Evolutionary conservation across 2,888 invertebrate genomes (phyloP), one percentile per base, ranked within the genome.

Genomic region (Andrena minutula): DNA sequence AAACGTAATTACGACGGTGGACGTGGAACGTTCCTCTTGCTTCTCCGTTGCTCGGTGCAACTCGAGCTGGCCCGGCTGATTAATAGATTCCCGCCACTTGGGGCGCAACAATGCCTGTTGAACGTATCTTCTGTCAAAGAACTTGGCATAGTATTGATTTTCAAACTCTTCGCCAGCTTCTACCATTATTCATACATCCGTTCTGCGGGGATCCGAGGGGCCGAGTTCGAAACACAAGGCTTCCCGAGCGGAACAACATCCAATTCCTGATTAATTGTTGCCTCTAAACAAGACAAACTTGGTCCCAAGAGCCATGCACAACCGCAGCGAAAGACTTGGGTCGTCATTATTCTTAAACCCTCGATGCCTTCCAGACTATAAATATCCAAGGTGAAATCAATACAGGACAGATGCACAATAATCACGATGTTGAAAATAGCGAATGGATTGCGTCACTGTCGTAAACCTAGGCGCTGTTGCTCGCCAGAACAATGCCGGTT

Each of bases 111-210:
- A 68, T 78, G 64, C 69, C 35, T 68, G 41, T 71, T 77, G 41
- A 41, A 49, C 77, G 70, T 68, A 56, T 79, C 26, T 58, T 41
- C 56, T 49, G 70, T 63, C 73, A 72, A 68, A 75, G 75, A 74
- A 74, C 74, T 72, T 58, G 12, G 23, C 51, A 47, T 20, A 49
- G 41, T 69, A 84, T 82, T 47, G 72, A 82, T 77, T 72, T 61
- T 30, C 41, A 72, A 79, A 72, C 69, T 82, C 75, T 76, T 78
- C 74, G 41, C 32, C 68, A 53, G 76, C 75, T 70, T 71, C 28
- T 30, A 51, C 61, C 86, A 74, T 83, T 72, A 83, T 75, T 80
- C 86, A 72, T 70, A 73, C 65, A 26, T 70, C 60, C 65, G 66
- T 47, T 28, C 53, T 3, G 61, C n/a, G 23, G 23, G 51, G 51